Evolutionary conservation across 2,888 invertebrate species (phyloP).

Genomic region (Anoplius nigerrimus): DNA sequence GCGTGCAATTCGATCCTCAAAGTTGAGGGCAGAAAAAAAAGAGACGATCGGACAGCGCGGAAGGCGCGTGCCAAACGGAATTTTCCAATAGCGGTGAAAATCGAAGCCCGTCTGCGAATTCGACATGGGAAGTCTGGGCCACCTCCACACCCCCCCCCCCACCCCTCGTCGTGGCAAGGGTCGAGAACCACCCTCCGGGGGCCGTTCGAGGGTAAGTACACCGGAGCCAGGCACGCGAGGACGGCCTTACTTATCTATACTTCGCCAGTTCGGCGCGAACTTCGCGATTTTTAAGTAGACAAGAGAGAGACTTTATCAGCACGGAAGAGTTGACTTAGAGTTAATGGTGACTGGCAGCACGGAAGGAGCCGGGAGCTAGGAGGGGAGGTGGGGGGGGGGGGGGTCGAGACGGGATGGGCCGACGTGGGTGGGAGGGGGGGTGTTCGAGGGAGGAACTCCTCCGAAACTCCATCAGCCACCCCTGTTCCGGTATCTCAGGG

Average conservation of each 20-base stretch:
- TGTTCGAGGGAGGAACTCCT: slow-evolving; percentile 48
- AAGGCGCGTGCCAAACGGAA: too few relatives aligned
- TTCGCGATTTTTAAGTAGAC: slow-evolving; percentile 25
- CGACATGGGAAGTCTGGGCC: too few relatives aligned
- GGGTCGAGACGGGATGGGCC: slow-evolving; percentile 14
- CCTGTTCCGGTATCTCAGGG: slow-evolving; percentile 64
- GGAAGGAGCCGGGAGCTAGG: not conserved
- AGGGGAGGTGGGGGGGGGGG: not conserved
- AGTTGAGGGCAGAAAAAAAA: too few relatives aligned
- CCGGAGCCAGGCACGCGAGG: not conserved
- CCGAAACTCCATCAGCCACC: slow-evolving; percentile 68
- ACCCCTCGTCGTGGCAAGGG: too few relatives aligned
- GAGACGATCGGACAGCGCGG: too few relatives aligned
- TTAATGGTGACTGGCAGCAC: slow-evolving; percentile 46
- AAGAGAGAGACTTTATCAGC: slow-evolving; percentile 36
- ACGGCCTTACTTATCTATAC: not conserved
- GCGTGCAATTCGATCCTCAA: too few relatives aligned
- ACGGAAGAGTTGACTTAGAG: slow-evolving; percentile 48
- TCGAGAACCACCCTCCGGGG: too few relatives aligned
- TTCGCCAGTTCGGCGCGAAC: slow-evolving; percentile 1
- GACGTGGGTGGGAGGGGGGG: slow-evolving; percentile 15
- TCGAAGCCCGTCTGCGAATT: too few relatives aligned
- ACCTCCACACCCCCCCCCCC: too few relatives aligned
- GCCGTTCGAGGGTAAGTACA: too few relatives aligned
- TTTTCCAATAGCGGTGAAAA: too few relatives aligned